Evolutionary conservation across 2,113 vertebrate species (phyloP), one percentile per base, ranked within the genome.

Genomic region (Anoura caudifer): DNA sequence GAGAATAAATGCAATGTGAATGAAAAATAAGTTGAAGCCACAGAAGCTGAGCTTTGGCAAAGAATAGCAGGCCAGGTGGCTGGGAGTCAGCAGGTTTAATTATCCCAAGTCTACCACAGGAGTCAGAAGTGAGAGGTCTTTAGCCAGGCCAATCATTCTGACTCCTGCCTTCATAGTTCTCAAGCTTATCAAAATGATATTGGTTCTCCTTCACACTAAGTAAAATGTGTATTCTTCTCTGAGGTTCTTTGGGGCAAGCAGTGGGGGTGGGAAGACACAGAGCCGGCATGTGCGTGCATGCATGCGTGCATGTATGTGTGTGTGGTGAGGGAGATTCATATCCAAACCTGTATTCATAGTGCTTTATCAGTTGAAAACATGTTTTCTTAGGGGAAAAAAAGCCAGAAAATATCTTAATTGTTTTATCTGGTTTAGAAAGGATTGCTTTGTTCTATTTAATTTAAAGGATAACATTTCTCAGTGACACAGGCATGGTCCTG

Each of bases 401-500:
- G 19, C 24, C 26, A 15, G 19, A 54, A 22, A 54, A 45, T 36
- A 65, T 52, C 47, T 83, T 38, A 38, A 50, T 0, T 41, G 65
- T 83, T n/a, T n/a, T n/a, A n/a, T n/a, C n/a, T n/a, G n/a, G n/a
- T n/a, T n/a, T n/a, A 7, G 45, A 72, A 91, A 87, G 28, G 10
- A 43, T 41, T 41, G 15, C 63, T 95, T 90, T 38, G n/a, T 36
- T 85, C 24, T n/a, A 61, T 79, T 95, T 76, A 26, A 81, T 70
- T 86, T 73, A 15, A 75, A 97, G 61, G 36, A 14, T 43, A 56
- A 28, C n/a, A 14, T 26, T 93, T 89, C 83, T 87, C 80, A 86
- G 45, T 33, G 90, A 50, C 45, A n/a, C 52, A 54, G 38, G 8
- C 6, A 69, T 45, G 54, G 26, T 38, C 20, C 41, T 93, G 24